Percentiles rank a stretch among this genome's conserved stretches.
phyloP scores from a whole-genome alignment of 2,113 vertebrate genomes.

The Vanacampus margaritifer region DNA sequence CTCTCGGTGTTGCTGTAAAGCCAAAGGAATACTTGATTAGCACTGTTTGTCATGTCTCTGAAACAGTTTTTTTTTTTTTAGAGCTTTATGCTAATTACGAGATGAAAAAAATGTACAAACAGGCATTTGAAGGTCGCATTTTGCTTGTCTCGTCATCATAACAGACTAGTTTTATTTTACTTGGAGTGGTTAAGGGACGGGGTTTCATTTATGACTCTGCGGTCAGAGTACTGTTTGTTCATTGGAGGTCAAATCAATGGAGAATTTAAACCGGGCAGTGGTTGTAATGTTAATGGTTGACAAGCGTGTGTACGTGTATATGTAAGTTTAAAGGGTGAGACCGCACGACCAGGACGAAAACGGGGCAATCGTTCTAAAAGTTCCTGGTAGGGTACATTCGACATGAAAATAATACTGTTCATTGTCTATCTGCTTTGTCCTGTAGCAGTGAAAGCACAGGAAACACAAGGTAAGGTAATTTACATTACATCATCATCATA shows the following conservation, averaged over 20 bases:
- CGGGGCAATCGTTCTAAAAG: constrained; percentile 15
- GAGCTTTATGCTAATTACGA: no score
- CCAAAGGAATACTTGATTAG: no score
- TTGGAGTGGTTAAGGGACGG: constrained; percentile 40
- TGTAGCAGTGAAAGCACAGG: constrained; percentile 26
- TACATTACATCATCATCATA: no score
- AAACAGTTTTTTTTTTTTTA: no score
- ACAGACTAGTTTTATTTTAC: background rate
- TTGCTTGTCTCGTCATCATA: background rate
- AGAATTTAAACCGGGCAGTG: constrained; percentile 7
- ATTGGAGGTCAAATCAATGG: constrained; percentile 40
- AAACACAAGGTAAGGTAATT: constrained; percentile 50
- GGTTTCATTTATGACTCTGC: constrained; percentile 15
- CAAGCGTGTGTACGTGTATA: constrained; percentile 14
- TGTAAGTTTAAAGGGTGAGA: constrained; percentile 6
- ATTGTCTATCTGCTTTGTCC: constrained; percentile 44
- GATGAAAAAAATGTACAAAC: background rate
- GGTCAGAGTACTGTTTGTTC: constrained; percentile 33
- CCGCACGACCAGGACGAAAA: background rate
- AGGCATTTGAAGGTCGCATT: background rate
- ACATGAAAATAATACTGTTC: constrained; percentile 50
- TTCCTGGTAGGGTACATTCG: constrained; percentile 23
- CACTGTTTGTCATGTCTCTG: no score
- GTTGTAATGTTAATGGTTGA: constrained; percentile 12
- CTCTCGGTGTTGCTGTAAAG: no score